A percentile compares a stretch with the other conserved stretches of the same genome.
phyloP scores from a whole-genome alignment of 92 coral and sea anemone species.

The Parazoanthus darwini region DNA sequence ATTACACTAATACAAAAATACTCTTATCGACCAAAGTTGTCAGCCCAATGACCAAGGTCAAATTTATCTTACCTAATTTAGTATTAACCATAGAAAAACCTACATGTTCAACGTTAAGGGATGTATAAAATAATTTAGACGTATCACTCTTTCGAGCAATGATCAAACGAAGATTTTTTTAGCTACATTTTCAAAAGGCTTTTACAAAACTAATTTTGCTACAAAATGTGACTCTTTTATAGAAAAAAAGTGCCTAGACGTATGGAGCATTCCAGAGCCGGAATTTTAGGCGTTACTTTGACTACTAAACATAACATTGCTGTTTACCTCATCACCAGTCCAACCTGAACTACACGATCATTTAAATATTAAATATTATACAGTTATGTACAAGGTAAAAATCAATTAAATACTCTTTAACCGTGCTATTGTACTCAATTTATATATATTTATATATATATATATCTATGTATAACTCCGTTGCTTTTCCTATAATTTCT shows the following conservation, averaged over 20 bases:
- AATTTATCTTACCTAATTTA: slow-evolving; percentile 64
- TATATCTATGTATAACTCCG: slow-evolving; percentile 28
- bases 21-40: slow-evolving; percentile 40
- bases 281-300: background rate
- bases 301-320: slow-evolving; percentile 47
- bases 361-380: slow-evolving; percentile 89
- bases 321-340: slow-evolving; percentile 60
- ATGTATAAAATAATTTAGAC: slow-evolving; percentile 44
- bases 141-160: slow-evolving; percentile 20
- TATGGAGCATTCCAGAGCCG: background rate
- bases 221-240: slow-evolving; percentile 76
- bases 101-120: slow-evolving; percentile 17
- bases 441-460: background rate
- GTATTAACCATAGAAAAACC: slow-evolving; percentile 64
- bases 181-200: slow-evolving; percentile 57
- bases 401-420: slow-evolving; percentile 65
- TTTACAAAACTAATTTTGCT: slow-evolving; percentile 97
- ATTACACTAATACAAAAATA: slow-evolving; percentile 46
- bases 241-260: slow-evolving; percentile 53
- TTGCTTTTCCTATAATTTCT: slow-evolving; percentile 6
- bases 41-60: slow-evolving; percentile 23
- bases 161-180: slow-evolving; percentile 11
- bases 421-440: slow-evolving; percentile 44
- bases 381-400: slow-evolving; percentile 71
- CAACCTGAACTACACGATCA: slow-evolving; percentile 83